These are phyloP conservation scores for Bombycilla garrulus DNA, from an alignment of 2,113 vertebrate genomes.

Conservation along the genomic window DNA sequence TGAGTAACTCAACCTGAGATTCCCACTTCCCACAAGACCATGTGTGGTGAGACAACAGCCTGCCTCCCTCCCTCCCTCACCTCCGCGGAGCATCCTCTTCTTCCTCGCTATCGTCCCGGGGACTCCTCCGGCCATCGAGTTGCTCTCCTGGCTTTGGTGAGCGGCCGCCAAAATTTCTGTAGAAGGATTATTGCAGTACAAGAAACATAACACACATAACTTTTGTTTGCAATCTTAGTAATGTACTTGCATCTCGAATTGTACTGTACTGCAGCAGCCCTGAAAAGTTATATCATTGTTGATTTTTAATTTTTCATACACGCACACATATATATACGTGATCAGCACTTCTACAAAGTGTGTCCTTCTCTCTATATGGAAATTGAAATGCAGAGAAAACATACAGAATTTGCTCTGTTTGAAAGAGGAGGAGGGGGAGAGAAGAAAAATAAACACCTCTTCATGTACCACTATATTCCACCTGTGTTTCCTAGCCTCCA, in stretches of 20 bases:
- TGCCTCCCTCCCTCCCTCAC: neutral
- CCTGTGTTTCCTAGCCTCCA: neutral
- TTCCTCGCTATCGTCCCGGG: neutral
- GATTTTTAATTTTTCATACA: neutral
- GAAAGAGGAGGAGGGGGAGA: neutral
- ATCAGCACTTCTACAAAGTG: neutral
- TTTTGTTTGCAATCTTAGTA: neutral
- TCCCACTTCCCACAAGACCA: constrained; percentile 24
- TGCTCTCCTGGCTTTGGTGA: neutral
- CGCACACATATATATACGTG: neutral
- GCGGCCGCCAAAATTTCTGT: neutral
- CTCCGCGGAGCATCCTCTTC: neutral
- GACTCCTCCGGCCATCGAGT: neutral
- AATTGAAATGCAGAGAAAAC: neutral
- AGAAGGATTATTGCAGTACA: fast-evolving
- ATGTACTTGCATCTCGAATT: neutral
- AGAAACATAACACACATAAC: neutral
- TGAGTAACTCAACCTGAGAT: constrained; percentile 53
- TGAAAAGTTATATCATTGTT: neutral
- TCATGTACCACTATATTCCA: neutral
- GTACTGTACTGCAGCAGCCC: neutral
- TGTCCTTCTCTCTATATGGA: neutral
- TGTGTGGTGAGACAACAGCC: constrained; percentile 1
- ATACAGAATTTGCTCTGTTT: neutral
- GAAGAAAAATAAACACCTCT: neutral